Evolutionary conservation across 2,888 invertebrate genomes (phyloP), one percentile per base, ranked within the genome.

Genomic region (Argynnis bischoffii): DNA sequence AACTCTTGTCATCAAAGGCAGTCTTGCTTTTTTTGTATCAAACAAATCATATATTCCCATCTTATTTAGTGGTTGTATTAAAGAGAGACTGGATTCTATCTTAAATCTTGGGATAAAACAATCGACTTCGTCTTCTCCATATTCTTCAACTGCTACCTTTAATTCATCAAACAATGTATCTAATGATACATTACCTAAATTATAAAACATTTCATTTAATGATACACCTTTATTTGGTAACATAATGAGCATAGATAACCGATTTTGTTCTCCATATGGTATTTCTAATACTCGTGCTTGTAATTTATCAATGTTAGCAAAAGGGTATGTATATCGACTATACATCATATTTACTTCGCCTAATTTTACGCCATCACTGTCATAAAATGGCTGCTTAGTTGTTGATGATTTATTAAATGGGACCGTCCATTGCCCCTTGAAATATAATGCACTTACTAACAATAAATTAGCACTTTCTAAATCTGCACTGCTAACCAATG

Each of bases 261-360:
- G 83, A 53, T 91, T 84, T 64, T 92, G 87, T 16, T 87, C 85
- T 69, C 95, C 95, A 73, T 96, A 97, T 0, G 96, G 95, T 65
- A 96, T 77, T 79, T 96, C 95, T 1, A 96, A 83, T 0, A 95
- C 93, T 79, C 94, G 93, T 0, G 95, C 94, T 75, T 94, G 92
- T 21, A 96, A 78, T 5, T 89, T 85, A 56, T 87, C 86, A 26
- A 95, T 90, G 64, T 93, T 90, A 0, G 93, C 88, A 79, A 94
- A 95, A 0, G 94, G 93, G 70, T 94, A 95, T 21, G 92, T 86
- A 16, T 90, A 92, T 59, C 93, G 86, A 72, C 94, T 94, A 72
- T 93, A 93, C 97, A 97, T 97, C 96, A 97, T 97, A 63, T 95
- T 93, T 0, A 96, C 95, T 68, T 94, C 87, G 0, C 94, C 94